These are phyloP conservation scores for Sminthurides aquaticus DNA, from an alignment of 2,888 invertebrate genomes.

Conservation along the genomic window DNA sequence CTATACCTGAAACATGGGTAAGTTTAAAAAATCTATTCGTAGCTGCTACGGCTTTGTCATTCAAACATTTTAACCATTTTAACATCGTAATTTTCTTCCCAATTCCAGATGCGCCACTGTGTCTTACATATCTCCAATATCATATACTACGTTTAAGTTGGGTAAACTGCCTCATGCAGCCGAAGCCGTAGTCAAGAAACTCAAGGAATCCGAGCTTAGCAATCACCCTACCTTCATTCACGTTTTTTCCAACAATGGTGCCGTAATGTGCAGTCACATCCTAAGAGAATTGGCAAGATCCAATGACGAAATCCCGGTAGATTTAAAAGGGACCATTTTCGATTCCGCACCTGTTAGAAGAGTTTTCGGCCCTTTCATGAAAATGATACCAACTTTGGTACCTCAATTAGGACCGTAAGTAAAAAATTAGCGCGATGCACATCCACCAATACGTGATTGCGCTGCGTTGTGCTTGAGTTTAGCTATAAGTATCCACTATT, in stretches of 20 bases:
- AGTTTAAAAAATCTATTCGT: too few species aligned
- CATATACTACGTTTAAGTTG: slow-evolving; percentile 52
- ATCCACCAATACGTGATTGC: too few species aligned
- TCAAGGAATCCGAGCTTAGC: slow-evolving; percentile 57
- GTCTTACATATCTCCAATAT: slow-evolving; percentile 62
- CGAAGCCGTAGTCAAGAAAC: slow-evolving; percentile 21
- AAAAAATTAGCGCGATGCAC: too few species aligned
- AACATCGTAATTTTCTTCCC: slow-evolving; percentile 1
- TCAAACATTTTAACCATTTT: too few species aligned
- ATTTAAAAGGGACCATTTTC: slow-evolving; percentile 59
- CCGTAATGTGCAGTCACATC: slow-evolving; percentile 62
- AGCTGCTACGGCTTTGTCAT: too few species aligned
- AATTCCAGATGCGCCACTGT: slow-evolving; percentile 59
- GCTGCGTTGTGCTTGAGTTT: too few species aligned
- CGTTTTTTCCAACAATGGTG: slow-evolving; percentile 69
- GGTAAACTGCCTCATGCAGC: slow-evolving; percentile 29
- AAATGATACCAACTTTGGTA: slow-evolving; percentile 56
- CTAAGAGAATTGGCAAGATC: slow-evolving; percentile 27
- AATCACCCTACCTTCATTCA: slow-evolving; percentile 66
- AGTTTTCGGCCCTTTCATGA: slow-evolving; percentile 53
- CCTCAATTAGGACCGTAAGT: neutral
- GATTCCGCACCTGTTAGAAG: slow-evolving; percentile 65
- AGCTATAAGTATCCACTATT: too few species aligned
- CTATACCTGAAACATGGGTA: slow-evolving; percentile 70
- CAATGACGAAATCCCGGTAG: slow-evolving; percentile 39